Evolutionary conservation across 1,140 invertebrate genomes (phyloP).

Genomic region (Drosophila kepulauana): DNA sequence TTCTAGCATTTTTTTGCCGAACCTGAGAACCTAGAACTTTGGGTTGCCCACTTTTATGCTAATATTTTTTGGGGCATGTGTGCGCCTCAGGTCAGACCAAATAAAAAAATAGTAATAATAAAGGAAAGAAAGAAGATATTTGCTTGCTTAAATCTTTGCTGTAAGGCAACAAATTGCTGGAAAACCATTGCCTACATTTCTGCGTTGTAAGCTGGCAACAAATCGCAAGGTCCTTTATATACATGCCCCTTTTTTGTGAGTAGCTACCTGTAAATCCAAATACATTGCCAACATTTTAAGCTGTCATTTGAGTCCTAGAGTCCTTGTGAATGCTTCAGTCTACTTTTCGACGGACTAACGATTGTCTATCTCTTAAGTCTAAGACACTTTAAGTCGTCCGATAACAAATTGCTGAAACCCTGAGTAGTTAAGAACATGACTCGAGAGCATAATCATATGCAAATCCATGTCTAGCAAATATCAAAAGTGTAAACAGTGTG

Average conservation of each 20-base stretch:
- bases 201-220: constrained; percentile 30
- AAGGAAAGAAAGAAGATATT: constrained; percentile 47
- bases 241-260: not conserved
- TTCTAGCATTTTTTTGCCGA: constrained; percentile 67
- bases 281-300: constrained; percentile 15
- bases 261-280: constrained; percentile 31
- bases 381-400: constrained; percentile 25
- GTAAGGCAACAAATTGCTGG: constrained; percentile 62
- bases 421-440: constrained; percentile 1
- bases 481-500: constrained; percentile 5
- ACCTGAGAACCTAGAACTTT: constrained; percentile 17
- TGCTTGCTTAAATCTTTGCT: constrained; percentile 51
- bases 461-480: constrained; percentile 14
- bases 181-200: constrained; percentile 25
- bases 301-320: constrained; percentile 30
- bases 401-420: constrained; percentile 27
- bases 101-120: constrained; percentile 15
- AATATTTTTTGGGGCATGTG: constrained; percentile 65
- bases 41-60: constrained; percentile 67
- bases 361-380: not conserved
- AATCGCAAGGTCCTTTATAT: constrained; percentile 41
- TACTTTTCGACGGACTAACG: constrained; percentile 1
- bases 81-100: constrained; percentile 55
- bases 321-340: not conserved
- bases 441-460: constrained; percentile 12